Base-by-base conservation (phyloP, 2,113 vertebrate genomes). In the Tor tambroides region DNA sequence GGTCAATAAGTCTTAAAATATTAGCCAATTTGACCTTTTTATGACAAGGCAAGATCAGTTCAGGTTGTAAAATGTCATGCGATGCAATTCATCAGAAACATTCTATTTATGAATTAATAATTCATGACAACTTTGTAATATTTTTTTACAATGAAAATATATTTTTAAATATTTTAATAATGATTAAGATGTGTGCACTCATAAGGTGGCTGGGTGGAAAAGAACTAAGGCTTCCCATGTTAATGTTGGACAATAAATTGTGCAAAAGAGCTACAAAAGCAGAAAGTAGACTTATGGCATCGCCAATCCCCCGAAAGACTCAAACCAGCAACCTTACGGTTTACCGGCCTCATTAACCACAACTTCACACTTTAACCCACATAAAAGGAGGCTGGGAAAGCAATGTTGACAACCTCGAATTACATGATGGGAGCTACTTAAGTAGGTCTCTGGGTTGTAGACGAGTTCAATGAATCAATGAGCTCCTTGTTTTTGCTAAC, bases 181-280 rank as follows among this genome's bases (percentile, higher is more conserved):
- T n/a, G 23, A 61, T n/a, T 1, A 4, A 10, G 23, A 26, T 61
- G 56, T 61, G 56, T 61, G 1, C 23, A 61, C 59, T 26, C 10
- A 59, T 74, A 26, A 6, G 35, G 32, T 49, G 14, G 43, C n/a
- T 67, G 19, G 1, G 59, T 54, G 49, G 61, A 74, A 43, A 79
- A 87, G 87, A 83, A 80, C 72, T 82, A 38, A 56, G 85, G 69
- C 83, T 26, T 72, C n/a, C 41, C 86, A 90, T 90, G 17, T 35
- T 21, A 71, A 74, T 12, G 21, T 14, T 41, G 35, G 56, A 26
- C 21, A 17, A 17, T 9, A 15, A 10, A 61, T 28, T 63, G 49
- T 12, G 21, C 32, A n/a, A 10, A 59, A n/a, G 19, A 59, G 77
- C 49, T 56, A 56, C 76, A 56, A 35, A 21, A 10, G 19, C 32